phyloP scores from a whole-genome alignment of 1,140 invertebrate genomes.

The Trachymyrmex cornetzi region DNA sequence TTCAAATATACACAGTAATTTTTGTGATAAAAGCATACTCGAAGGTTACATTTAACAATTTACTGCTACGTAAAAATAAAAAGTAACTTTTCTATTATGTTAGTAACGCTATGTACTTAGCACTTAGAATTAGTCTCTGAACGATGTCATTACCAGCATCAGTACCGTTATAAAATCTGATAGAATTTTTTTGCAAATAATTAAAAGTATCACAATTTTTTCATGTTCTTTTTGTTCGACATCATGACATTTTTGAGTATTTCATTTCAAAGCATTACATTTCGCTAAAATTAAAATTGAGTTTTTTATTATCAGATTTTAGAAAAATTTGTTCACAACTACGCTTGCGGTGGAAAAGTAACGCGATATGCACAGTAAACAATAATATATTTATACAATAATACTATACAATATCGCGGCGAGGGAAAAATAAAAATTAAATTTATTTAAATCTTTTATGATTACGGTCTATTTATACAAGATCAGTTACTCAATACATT shows the following conservation, averaged over 20 bases:
- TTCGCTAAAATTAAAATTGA: conserved; percentile 19
- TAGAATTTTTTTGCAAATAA: not conserved
- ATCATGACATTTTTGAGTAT: not conserved
- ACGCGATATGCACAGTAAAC: too few relatives aligned
- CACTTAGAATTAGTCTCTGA: conserved; percentile 5
- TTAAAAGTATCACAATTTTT: conserved; percentile 41
- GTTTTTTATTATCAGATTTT: conserved; percentile 14
- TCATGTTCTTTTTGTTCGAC: conserved; percentile 1
- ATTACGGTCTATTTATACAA: not conserved
- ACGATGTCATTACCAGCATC: not conserved
- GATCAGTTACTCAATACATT: not conserved
- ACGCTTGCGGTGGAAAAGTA: not conserved
- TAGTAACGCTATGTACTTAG: conserved; percentile 16
- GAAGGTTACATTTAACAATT: not conserved
- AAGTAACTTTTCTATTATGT: not conserved
- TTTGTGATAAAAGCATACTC: not conserved
- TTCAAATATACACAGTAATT: not conserved
- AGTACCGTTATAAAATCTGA: conserved; percentile 19
- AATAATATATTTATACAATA: too few relatives aligned
- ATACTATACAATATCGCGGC: too few relatives aligned
- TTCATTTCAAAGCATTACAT: conserved; percentile 40
- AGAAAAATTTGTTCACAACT: not conserved
- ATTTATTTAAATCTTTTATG: not conserved
- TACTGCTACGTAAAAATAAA: not conserved
- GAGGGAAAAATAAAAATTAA: too few relatives aligned